These are phyloP conservation scores for Mastacembelus armatus DNA, from an alignment of 2,797 vertebrate species.

Conservation along the genomic window DNA sequence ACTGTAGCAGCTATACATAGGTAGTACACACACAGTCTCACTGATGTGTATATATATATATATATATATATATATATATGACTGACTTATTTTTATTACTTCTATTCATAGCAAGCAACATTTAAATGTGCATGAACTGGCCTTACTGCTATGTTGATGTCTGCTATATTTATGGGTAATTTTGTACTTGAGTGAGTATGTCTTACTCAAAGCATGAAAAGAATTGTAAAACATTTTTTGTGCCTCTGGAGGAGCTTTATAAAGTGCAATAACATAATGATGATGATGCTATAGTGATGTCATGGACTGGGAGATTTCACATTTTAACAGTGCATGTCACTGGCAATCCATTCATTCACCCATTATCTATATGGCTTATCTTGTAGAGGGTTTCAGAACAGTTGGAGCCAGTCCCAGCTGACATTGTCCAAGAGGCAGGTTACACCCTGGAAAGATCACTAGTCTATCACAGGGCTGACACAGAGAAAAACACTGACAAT, in stretches of 20 bases:
- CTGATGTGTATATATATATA: not conserved
- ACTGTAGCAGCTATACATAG: slow-evolving; percentile 28
- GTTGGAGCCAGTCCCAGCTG: too few species aligned
- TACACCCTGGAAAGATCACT: too few species aligned
- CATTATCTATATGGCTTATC: too few species aligned
- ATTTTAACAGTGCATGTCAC: too few species aligned
- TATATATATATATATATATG: slow-evolving; percentile 45
- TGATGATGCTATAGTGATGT: not conserved
- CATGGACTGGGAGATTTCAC: too few species aligned
- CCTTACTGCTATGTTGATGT: slow-evolving; percentile 25
- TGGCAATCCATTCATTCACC: too few species aligned
- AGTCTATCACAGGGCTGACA: too few species aligned
- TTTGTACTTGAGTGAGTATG: slow-evolving; percentile 14
- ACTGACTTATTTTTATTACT: slow-evolving; percentile 63
- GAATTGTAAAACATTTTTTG: not conserved
- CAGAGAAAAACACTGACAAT: too few species aligned
- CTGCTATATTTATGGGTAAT: not conserved
- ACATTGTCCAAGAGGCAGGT: too few species aligned
- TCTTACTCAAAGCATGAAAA: not conserved
- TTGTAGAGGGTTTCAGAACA: too few species aligned
- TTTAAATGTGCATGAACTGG: slow-evolving; percentile 27
- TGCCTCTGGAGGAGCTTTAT: not conserved
- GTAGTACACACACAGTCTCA: slow-evolving; percentile 30
- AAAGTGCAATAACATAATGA: not conserved
- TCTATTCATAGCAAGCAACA: slow-evolving; percentile 38